Percentiles rank a stretch among this genome's conserved stretches.
phyloP scores from a whole-genome alignment of 2,888 invertebrate species.

The Crossocerus cetratus region DNA sequence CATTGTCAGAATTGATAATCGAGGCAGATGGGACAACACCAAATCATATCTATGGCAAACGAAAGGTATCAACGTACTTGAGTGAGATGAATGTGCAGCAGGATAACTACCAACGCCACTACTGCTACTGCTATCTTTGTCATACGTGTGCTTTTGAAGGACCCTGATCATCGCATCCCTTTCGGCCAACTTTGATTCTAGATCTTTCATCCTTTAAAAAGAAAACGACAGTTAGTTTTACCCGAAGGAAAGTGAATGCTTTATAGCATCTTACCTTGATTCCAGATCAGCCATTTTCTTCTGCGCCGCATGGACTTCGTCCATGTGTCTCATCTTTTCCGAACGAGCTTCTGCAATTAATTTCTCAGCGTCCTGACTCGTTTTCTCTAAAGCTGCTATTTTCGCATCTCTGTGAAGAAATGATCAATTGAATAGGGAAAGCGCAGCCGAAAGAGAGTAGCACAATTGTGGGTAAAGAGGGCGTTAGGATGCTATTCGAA shows the following conservation, averaged over 20 bases:
- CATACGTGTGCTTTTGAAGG: conserved; percentile 88
- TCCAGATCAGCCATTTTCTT: conserved; percentile 92
- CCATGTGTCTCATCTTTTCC: conserved; percentile 93
- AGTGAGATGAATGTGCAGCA: conserved; percentile 74
- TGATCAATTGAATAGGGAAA: not conserved
- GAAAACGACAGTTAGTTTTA: not conserved
- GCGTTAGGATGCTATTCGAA: not conserved
- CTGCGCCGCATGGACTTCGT: conserved; percentile 90
- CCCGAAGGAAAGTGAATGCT: not conserved
- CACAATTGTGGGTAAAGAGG: too few species aligned
- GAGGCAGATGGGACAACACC: too few species aligned
- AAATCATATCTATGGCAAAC: too few species aligned
- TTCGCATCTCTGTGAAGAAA: conserved; percentile 84
- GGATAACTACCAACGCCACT: conserved; percentile 79
- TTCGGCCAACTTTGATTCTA: conserved; percentile 92
- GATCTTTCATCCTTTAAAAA: conserved; percentile 84
- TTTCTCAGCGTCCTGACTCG: conserved; percentile 89
- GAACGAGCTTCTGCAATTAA: conserved; percentile 91
- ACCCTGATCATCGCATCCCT: conserved; percentile 94
- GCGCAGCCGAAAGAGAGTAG: too few species aligned
- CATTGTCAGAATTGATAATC: too few species aligned
- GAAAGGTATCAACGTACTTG: conserved; percentile 69
- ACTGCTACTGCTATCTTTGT: conserved; percentile 81
- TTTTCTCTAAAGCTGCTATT: conserved; percentile 90
- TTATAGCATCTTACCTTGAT: conserved; percentile 79